phyloP scores from a whole-genome alignment of 1,140 invertebrate species.

The Rhynchophorus ferrugineus region DNA sequence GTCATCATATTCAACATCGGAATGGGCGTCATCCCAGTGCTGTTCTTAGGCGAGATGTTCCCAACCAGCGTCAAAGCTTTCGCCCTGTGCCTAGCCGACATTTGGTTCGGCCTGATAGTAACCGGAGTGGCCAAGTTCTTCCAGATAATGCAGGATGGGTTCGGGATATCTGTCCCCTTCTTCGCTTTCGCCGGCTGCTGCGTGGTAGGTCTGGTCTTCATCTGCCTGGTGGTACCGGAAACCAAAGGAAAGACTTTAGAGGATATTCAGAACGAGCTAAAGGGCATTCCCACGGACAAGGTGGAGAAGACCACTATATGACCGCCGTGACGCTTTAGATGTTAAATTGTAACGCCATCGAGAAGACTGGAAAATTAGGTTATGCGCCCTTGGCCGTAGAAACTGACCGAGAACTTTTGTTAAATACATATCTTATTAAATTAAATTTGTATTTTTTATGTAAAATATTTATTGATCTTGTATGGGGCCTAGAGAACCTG shows the following conservation, averaged over 20 bases:
- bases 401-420: too few relatives aligned
- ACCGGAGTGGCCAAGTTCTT: constrained; percentile 70
- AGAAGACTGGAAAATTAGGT: background rate
- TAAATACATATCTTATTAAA: too few relatives aligned
- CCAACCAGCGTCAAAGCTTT: constrained; percentile 60
- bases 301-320: background rate
- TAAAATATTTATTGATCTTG: background rate
- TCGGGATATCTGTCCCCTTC: constrained; percentile 63
- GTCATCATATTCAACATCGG: constrained; percentile 65
- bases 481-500: background rate
- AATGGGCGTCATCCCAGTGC: constrained; percentile 61
- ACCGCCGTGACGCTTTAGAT: background rate
- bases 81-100: constrained; percentile 60
- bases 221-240: constrained; percentile 63
- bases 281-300: constrained; percentile 19
- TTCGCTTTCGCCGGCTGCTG: constrained; percentile 65
- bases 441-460: background rate
- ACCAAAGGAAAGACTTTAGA: constrained; percentile 75
- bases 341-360: background rate
- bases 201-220: constrained; percentile 53
- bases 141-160: constrained; percentile 51
- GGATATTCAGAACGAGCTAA: constrained; percentile 36
- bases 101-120: constrained; percentile 61
- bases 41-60: constrained; percentile 67
- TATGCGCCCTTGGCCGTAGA: too few relatives aligned